Evolutionary conservation across 2,113 vertebrate species (phyloP), one percentile per base, ranked within the genome.

Genomic region (Psephotus haematonotus): DNA sequence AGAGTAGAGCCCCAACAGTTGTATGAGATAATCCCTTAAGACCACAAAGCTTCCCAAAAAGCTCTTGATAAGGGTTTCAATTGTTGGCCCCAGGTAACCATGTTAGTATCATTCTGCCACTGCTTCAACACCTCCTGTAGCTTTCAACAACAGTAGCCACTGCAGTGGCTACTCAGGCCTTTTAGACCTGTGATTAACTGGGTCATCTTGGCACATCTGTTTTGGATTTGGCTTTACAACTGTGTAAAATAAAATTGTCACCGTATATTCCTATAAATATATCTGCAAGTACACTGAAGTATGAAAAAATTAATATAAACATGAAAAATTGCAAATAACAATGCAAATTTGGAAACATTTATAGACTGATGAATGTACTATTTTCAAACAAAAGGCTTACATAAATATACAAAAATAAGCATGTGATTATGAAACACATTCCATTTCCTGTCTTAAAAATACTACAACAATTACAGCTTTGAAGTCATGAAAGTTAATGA

Each of bases 51-150:
- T 82, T 86, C 52, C 67, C 8, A 20, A 62, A 78, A 63, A 43
- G 3, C 25, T 71, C 23, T 65, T n/a, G 33, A 17, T 69, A 33
- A 82, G 29, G 27, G 31, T 50, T 83, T 63, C n/a, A 68, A 50
- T 53, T 3, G 1, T 75, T 35, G 84, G 19, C 8, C 47, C n/a
- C 46, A 18, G 5, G 29, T 60, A 91, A 83, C 14, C 33, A 9
- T 1, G 3, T 35, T 24, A 62, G 37, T 16, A 14, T 25, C 47
- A 23, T 55, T 44, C 65, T 64, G 47, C 6, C 43, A 46, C 41
- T 7, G 7, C 25, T 64, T 84, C 65, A 23, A 29, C 43, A 33
- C 0, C 0, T 4, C 4, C 4, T 2, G 68, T 31, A 63, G 50
- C 62, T 43, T 71, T 68, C 84, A 71, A 27, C 18, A 74, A n/a